Conservation (phyloP, 2,113 vertebrate genomes). For the Rhinichthys klamathensis region DNA sequence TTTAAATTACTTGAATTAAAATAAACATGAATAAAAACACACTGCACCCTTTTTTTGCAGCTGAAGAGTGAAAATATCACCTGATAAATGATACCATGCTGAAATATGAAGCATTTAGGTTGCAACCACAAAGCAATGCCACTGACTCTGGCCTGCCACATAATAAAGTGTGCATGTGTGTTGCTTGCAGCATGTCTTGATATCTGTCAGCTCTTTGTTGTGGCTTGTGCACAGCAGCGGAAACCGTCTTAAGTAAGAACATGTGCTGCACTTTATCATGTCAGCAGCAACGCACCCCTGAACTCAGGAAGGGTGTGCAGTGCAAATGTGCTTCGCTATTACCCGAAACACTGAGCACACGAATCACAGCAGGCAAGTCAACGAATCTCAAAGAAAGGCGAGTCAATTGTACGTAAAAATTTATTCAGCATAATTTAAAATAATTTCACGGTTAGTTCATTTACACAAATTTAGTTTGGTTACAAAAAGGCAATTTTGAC, state of each 20-base stretch:
- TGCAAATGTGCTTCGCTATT: neutral
- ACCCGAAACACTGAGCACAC: neutral
- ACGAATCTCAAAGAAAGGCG: too few relatives aligned
- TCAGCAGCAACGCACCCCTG: neutral
- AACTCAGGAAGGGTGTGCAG: neutral
- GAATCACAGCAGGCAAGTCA: neutral
- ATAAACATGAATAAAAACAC: neutral
- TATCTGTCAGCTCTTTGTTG: constrained; percentile 41
- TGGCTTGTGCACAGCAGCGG: constrained; percentile 50
- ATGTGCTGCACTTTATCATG: neutral
- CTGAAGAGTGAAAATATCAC: neutral
- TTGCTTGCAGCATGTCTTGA: constrained; percentile 21
- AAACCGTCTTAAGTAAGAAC: constrained; percentile 37
- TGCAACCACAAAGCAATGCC: neutral
- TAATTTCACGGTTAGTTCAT: constrained; percentile 83
- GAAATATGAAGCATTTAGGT: neutral
- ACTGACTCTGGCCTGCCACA: neutral
- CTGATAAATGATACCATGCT: neutral
- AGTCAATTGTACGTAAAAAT: constrained; percentile 58
- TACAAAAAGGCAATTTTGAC: constrained; percentile 76
- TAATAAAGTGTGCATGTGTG: neutral
- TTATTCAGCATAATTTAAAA: constrained; percentile 85
- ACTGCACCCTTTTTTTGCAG: too few relatives aligned
- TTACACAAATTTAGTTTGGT: constrained; percentile 81
- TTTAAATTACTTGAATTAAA: too few relatives aligned